These are phyloP conservation scores for Rhagium mordax DNA, from an alignment of 2,888 invertebrate species.

Conservation along the genomic window DNA sequence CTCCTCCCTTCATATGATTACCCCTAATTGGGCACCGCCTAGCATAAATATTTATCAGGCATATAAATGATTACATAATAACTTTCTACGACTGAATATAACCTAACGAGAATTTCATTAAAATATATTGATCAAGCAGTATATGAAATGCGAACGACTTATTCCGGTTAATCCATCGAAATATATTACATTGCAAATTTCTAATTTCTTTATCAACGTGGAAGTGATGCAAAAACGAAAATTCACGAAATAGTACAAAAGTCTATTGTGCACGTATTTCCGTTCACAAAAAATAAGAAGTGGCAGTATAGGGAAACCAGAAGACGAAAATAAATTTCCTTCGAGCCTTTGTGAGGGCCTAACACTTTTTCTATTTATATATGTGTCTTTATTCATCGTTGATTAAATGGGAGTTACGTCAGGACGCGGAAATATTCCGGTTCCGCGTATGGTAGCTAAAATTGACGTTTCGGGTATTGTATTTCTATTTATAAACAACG, in stretches of 20 bases:
- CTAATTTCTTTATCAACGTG: not conserved
- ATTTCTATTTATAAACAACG: no score
- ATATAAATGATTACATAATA: no score
- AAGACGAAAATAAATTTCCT: constrained; percentile 7
- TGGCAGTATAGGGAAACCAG: not conserved
- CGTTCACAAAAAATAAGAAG: constrained; percentile 12
- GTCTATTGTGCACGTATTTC: not conserved
- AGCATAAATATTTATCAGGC: no score
- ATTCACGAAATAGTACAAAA: not conserved
- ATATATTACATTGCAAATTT: not conserved
- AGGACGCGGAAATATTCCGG: no score
- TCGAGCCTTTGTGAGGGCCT: not conserved
- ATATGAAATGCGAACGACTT: not conserved
- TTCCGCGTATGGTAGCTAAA: no score
- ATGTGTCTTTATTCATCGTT: not conserved
- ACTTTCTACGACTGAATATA: no score
- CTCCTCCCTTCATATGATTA: no score
- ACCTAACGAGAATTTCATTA: no score
- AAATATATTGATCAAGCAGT: no score
- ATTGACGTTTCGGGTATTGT: no score
- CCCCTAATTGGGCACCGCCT: no score
- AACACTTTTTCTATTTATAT: constrained; percentile 1
- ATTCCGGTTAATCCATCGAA: not conserved
- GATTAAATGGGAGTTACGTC: not conserved
- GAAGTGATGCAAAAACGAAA: not conserved